Percentiles rank a stretch among this genome's conserved stretches.
Evolutionary conservation across 2,888 invertebrate genomes (phyloP).

Genomic region (Phragmatobia fuliginosa): DNA sequence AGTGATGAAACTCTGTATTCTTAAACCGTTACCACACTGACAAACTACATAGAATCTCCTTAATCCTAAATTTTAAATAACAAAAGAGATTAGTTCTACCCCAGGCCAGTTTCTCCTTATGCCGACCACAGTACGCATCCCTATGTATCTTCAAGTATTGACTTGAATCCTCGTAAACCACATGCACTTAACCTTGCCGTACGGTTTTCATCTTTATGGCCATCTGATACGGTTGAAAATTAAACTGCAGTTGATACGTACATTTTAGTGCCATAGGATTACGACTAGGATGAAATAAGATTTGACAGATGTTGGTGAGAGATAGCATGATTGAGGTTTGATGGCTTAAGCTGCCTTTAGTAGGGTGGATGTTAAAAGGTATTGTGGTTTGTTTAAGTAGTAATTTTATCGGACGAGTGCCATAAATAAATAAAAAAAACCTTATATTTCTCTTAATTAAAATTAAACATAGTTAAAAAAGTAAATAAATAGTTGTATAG

Average conservation of each 20-base stretch:
- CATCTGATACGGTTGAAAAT: background rate
- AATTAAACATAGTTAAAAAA: too few species aligned
- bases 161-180: constrained; percentile 3
- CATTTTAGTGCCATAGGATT: constrained; percentile 10
- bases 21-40: too few species aligned
- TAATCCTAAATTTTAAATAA: constrained; percentile 8
- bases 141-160: constrained; percentile 1
- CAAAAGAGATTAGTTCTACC: background rate
- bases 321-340: constrained; percentile 20
- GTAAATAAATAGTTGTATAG: too few species aligned
- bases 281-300: constrained; percentile 14
- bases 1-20: too few species aligned
- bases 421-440: too few species aligned
- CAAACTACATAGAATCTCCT: background rate
- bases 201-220: background rate
- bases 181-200: too few species aligned
- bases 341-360: constrained; percentile 4
- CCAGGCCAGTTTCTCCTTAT: background rate
- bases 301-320: constrained; percentile 32
- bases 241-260: background rate
- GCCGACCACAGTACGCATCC: background rate
- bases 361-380: background rate
- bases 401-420: too few species aligned
- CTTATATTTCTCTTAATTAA: too few species aligned
- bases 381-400: too few species aligned